A percentile compares a stretch with the other conserved stretches of the same genome.
Conservation (phyloP, 2,888 invertebrate species). For the Unio delphinus region DNA sequence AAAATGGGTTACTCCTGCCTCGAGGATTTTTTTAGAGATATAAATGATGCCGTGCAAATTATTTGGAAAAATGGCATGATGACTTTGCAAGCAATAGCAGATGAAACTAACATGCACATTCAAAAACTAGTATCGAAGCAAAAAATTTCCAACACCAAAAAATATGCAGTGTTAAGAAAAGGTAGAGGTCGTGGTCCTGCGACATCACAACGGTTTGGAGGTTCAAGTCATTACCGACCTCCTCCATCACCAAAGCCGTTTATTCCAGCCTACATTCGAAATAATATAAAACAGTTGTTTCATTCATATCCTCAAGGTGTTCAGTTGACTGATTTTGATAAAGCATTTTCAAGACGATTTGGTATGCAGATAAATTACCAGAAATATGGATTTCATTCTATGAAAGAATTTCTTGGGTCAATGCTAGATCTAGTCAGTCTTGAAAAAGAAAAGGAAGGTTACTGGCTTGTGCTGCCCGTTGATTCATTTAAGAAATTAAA, state of each 20-base stretch:
- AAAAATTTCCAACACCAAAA: slow-evolving; percentile 44
- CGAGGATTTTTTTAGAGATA: slow-evolving; percentile 52
- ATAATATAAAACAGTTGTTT: slow-evolving; percentile 42
- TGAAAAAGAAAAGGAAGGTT: slow-evolving; percentile 35
- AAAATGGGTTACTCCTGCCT: slow-evolving; percentile 49
- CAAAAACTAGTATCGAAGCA: slow-evolving; percentile 56
- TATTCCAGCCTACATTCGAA: slow-evolving; percentile 40
- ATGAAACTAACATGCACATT: slow-evolving; percentile 55
- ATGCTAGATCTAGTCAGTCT: slow-evolving; percentile 40
- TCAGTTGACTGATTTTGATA: slow-evolving; percentile 38
- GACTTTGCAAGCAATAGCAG: slow-evolving; percentile 46
- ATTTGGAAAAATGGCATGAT: slow-evolving; percentile 42
- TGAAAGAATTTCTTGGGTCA: slow-evolving; percentile 38
- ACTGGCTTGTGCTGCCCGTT: slow-evolving; percentile 37
- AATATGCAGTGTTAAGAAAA: slow-evolving; percentile 31
- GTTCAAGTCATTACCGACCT: neutral
- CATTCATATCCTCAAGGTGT: slow-evolving; percentile 41
- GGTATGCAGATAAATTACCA: slow-evolving; percentile 38
- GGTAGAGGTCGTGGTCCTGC: neutral
- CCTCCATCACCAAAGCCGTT: slow-evolving; percentile 14
- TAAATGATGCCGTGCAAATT: slow-evolving; percentile 50
- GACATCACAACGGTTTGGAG: too few relatives aligned
- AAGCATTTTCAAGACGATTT: slow-evolving; percentile 44
- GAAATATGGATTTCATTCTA: slow-evolving; percentile 42
- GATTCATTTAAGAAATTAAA: too few relatives aligned